A percentile compares a stretch with the other conserved stretches of the same genome.
Conservation (phyloP, 2,888 invertebrate genomes). For the Cephus pulcher region DNA sequence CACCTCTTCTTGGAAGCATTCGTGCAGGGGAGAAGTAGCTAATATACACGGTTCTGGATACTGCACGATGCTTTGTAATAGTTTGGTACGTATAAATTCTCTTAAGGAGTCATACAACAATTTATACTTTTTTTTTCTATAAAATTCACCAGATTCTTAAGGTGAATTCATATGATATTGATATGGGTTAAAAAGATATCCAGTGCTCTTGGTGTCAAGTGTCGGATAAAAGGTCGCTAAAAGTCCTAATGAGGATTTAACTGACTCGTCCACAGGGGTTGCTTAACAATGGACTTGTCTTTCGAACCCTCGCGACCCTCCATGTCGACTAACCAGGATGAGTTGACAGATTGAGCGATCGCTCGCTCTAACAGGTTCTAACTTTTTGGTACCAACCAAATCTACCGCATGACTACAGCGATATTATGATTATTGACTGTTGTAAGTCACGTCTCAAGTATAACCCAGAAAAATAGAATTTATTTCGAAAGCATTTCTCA, state of each 20-base stretch:
- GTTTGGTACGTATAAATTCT: not conserved
- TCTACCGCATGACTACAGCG: not conserved
- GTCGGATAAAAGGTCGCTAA: conserved; percentile 30
- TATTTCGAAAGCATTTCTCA: too few relatives aligned
- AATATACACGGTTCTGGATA: not conserved
- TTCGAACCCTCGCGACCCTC: conserved; percentile 42
- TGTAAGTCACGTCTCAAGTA: not conserved
- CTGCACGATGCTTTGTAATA: not conserved
- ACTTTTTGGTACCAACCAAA: not conserved
- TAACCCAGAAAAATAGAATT: not conserved
- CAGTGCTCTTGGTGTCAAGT: conserved; percentile 15
- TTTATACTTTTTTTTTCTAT: not conserved
- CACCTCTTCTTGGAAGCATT: conserved; percentile 36
- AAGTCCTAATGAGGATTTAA: conserved; percentile 57
- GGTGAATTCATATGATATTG: not conserved
- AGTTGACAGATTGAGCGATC: conserved; percentile 49
- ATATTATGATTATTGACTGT: not conserved
- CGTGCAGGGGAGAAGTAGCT: not conserved
- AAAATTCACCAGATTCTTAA: not conserved
- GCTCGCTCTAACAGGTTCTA: conserved; percentile 38
- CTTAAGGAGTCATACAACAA: not conserved
- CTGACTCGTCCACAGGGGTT: conserved; percentile 47
- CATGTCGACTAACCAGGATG: conserved; percentile 34
- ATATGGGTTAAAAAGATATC: not conserved
- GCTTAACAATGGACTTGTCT: conserved; percentile 50